Base-by-base conservation (phyloP, 2,113 vertebrate species). In the Ochotona curzoniae region DNA sequence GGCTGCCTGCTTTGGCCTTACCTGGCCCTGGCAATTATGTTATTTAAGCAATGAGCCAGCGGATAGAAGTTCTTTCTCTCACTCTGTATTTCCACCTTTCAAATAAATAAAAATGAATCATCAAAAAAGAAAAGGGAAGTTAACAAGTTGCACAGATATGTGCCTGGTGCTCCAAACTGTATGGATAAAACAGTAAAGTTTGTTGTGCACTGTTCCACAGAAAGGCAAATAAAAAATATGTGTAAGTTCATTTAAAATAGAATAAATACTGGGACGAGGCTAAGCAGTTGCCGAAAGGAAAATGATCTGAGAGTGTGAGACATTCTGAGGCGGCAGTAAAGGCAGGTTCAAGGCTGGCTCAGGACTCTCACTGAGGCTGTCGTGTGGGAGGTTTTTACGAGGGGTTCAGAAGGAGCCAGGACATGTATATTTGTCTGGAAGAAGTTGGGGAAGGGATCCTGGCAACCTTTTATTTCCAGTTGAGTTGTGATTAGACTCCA, bases 401-500 rank as follows among this genome's bases (percentile, higher is more conserved):
- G 23, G 49, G 54, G 25, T 76, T 92, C 91, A 94, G 87, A 67
- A 93, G 83, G 38, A 95, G 74, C n/a, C 78, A 83, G 69, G 85
- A 75, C 75, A 71, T 49, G 88, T n/a, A 66, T n/a, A 35, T 79
- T 87, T 87, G 78, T 95, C 85, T 93, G 85, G 67, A 96, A 44
- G 89, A 86, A 73, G 54, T 8, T 69, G 73, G 54, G 83, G 63
- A 92, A 66, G 69, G 83, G 30, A 96, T 83, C 32, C 63, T 74
- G 35, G 89, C 83, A 90, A 93, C 83, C 91, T 94, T 94, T 89
- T 70, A 92, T 95, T 94, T 93, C 90, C 81, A 95, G 51, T 44
- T 1, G 25, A 86, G 25, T 57, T 95, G 76, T 89, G 75, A 83
- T 94, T 92, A 92, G 35, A 93, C 90, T 89, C 66, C 49, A 38